A percentile compares a stretch with the other conserved stretches of the same genome.
phyloP scores from a whole-genome alignment of 2,888 invertebrate species.

The Auanema freiburgensis region DNA sequence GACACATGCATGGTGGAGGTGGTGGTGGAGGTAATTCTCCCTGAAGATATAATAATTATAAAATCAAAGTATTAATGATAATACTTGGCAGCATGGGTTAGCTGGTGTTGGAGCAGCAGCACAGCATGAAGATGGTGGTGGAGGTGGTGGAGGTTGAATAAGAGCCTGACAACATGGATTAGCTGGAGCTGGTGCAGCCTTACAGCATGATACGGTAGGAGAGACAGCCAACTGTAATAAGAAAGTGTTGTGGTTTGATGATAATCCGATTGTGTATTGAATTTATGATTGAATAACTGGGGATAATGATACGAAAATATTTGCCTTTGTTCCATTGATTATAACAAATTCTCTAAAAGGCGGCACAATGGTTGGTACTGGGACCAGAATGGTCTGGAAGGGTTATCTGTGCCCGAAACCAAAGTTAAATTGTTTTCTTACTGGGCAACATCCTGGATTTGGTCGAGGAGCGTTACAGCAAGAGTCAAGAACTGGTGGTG shows the following conservation, averaged over 20 bases:
- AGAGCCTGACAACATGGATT: conserved; percentile 12
- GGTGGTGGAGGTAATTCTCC: conserved; percentile 13
- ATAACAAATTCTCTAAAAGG: conserved; percentile 1
- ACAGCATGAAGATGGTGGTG: conserved; percentile 36
- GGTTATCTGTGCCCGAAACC: not conserved
- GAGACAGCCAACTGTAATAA: not conserved
- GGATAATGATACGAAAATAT: too few relatives aligned
- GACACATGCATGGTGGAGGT: conserved; percentile 31
- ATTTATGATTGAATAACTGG: not conserved
- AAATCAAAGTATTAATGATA: too few relatives aligned
- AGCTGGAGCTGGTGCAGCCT: conserved; percentile 17
- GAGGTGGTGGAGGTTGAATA: conserved; percentile 20
- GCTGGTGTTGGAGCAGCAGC: conserved; percentile 41
- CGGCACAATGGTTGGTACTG: not conserved
- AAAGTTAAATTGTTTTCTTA: not conserved
- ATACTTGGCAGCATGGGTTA: conserved; percentile 42
- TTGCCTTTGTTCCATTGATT: too few relatives aligned
- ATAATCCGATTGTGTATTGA: not conserved
- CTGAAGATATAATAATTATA: too few relatives aligned
- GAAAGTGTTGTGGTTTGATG: not conserved
- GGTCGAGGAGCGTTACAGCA: conserved; percentile 39
- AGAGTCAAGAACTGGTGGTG: conserved; percentile 9
- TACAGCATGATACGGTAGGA: conserved; percentile 6
- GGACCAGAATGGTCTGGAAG: conserved; percentile 14
- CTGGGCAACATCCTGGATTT: conserved; percentile 29